These are phyloP conservation scores for Machaerirhynchus nigripectus DNA, from an alignment of 2,113 vertebrate species.

Conservation along the genomic window DNA sequence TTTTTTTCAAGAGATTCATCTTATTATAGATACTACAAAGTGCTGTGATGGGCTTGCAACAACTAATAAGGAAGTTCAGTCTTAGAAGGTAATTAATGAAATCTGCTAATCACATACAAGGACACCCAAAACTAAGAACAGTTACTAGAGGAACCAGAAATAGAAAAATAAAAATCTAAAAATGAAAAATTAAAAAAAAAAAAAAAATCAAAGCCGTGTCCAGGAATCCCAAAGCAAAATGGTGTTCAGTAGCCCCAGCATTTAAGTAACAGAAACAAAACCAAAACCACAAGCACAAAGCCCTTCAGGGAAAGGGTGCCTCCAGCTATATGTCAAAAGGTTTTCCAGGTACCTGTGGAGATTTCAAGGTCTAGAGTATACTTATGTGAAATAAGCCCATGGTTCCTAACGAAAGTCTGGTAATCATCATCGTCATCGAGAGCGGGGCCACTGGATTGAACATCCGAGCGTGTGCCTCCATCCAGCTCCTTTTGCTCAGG, in stretches of 20 bases:
- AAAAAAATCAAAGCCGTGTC: background rate
- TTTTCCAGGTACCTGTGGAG: slow-evolving; percentile 73
- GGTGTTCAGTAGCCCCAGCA: background rate
- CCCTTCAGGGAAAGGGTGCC: background rate
- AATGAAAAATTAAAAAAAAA: background rate
- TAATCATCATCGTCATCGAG: slow-evolving; percentile 26
- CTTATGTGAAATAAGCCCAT: slow-evolving; percentile 86
- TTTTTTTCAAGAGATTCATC: background rate
- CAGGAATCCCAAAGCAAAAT: background rate
- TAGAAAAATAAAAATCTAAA: background rate
- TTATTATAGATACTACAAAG: background rate
- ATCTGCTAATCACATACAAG: background rate
- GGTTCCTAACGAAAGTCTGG: slow-evolving; percentile 78
- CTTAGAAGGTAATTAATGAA: background rate
- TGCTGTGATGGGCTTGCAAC: background rate
- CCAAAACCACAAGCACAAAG: background rate
- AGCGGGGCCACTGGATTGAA: background rate
- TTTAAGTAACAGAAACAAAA: background rate
- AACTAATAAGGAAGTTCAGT: background rate
- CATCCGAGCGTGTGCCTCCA: background rate
- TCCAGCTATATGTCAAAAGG: background rate
- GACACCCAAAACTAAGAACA: background rate
- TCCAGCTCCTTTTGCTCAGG: background rate
- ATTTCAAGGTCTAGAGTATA: slow-evolving; percentile 86
- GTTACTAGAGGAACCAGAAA: background rate